These are phyloP conservation scores for rabbit (Oryctolagus cuniculus) DNA, from an alignment of 2,113 vertebrate genomes.

Conservation along the genomic window mOryCun1.1 NC_091434.1:68054501-68055000, in stretches of 20 bases:
- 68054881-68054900: neutral
- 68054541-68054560: neutral
- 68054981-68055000: neutral
- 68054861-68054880: conserved; percentile 32
- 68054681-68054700: neutral
- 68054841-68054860: neutral
- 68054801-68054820: conserved; percentile 35
- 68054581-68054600: neutral
- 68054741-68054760: neutral
- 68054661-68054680: neutral
- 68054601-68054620: conserved; percentile 7
- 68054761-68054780: conserved; percentile 19
- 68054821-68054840: conserved; percentile 30
- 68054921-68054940: neutral
- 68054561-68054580: conserved; percentile 50
- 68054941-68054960: neutral
- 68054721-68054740: neutral
- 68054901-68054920: conserved; percentile 29
- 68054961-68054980: neutral
- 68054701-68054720: neutral
- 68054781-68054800: conserved; percentile 36
- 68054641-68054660: neutral
- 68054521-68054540: neutral
- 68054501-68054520: neutral
- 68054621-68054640: neutral